Evolutionary conservation across 1,140 invertebrate genomes (phyloP), one percentile per base, ranked within the genome.

Genomic region (Atta colombica): DNA sequence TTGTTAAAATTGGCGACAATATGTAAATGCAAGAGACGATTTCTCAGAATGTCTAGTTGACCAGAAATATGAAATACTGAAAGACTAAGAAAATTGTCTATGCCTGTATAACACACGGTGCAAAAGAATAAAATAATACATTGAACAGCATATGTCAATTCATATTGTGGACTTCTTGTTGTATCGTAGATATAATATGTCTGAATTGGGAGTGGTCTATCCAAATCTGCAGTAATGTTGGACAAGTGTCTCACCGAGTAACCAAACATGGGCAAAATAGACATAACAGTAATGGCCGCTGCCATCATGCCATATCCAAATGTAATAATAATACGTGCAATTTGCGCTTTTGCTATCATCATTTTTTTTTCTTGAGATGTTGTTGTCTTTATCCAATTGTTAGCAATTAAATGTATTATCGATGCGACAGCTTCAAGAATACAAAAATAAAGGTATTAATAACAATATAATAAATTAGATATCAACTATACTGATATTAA

Each of bases 331-430:
- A 2, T 51, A 12, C 35, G 75, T 3, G 53, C 39, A 16, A 51
- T 71, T 55, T 61, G 39, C n/a, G 81, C 72, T 53, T 5, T 58
- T 6, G 7, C 12, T 28, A 77, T 71, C 72, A 77, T 77, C 0
- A 31, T 61, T 6, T 6, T 21, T 71, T 21, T 35, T 8, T 85
- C 72, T 0, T 21, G 10, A 10, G 28, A 12, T 16, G 58, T 55
- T 58, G 51, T 86, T 5, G 14, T 4, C 5, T 86, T 88, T 12
- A 14, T 21, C 87, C 84, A 88, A 65, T 88, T 82, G 12, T 78
- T 10, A 0, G 58, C 58, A 3, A 88, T 72, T 74, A 88, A 78
- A 16, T 65, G n/a, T 35, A 86, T 6, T 3, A 88, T 8, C 0
- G 35, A 14, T 45, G 21, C 14, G 3, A 78, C 14, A 78, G 51